phyloP scores from a whole-genome alignment of 2,888 invertebrate species.

The Pheosia gnoma region DNA sequence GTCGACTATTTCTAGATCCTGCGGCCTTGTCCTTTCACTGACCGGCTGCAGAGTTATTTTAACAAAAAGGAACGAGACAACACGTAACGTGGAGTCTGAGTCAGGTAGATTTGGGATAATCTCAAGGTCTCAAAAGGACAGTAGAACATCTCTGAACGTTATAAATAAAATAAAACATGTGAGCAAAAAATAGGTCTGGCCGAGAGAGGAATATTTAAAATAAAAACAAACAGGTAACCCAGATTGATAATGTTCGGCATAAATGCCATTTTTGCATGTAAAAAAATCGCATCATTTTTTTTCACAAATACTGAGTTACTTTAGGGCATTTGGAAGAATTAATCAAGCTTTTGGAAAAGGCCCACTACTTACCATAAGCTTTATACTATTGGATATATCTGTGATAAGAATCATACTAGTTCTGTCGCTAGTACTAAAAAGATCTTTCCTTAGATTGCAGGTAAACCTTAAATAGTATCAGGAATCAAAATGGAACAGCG shows the following conservation, averaged over 20 bases:
- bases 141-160: conserved; percentile 8
- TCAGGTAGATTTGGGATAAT: conserved; percentile 27
- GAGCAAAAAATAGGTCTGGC: conserved; percentile 20
- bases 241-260: no score
- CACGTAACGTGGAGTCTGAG: conserved; percentile 21
- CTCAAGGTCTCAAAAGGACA: conserved; percentile 25
- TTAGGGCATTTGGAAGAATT: no score
- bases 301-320: no score
- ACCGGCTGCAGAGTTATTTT: conserved; percentile 7
- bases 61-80: conserved; percentile 19
- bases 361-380: no score
- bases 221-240: not conserved
- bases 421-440: not conserved
- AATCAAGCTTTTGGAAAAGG: no score
- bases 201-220: not conserved
- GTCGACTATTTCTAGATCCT: conserved; percentile 19
- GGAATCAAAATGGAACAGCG: not conserved
- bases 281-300: no score
- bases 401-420: not conserved
- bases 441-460: not conserved
- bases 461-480: not conserved
- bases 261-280: no score
- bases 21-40: conserved; percentile 18
- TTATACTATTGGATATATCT: no score
- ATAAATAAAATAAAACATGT: conserved; percentile 13